These are phyloP conservation scores for Drosophila ogumai DNA, from an alignment of 1,140 invertebrate species.

Conservation along the genomic window DNA sequence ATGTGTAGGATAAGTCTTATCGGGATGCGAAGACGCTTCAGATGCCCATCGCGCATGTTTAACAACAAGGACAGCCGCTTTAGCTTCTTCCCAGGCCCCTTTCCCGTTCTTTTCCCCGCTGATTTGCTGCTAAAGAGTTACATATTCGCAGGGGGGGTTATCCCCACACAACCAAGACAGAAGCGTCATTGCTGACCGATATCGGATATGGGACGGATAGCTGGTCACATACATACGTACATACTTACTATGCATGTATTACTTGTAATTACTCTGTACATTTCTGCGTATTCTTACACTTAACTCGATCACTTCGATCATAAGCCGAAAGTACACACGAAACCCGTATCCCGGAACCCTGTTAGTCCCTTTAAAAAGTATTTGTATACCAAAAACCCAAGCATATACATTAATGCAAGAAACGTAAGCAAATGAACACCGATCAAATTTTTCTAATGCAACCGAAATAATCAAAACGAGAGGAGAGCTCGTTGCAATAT, in stretches of 20 bases:
- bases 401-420: slow-evolving; percentile 11
- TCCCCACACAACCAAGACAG: slow-evolving; percentile 46
- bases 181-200: slow-evolving; percentile 82
- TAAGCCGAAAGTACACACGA: slow-evolving; percentile 54
- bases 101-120: slow-evolving; percentile 57
- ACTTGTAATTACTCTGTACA: slow-evolving; percentile 79
- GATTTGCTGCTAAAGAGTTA: slow-evolving; percentile 30
- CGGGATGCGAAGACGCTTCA: slow-evolving; percentile 85
- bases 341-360: slow-evolving; percentile 4
- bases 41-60: slow-evolving; percentile 83
- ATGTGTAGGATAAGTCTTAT: slow-evolving; percentile 84
- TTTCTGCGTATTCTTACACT: slow-evolving; percentile 68
- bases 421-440: slow-evolving; percentile 44
- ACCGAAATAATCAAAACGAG: slow-evolving; percentile 55
- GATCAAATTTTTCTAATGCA: slow-evolving; percentile 60
- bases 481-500: slow-evolving; percentile 40
- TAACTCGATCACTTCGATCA: slow-evolving; percentile 34
- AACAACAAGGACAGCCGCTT: slow-evolving; percentile 58
- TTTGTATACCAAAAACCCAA: slow-evolving; percentile 71
- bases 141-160: slow-evolving; percentile 30
- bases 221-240: slow-evolving; percentile 39
- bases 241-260: slow-evolving; percentile 60
- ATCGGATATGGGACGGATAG: slow-evolving; percentile 60
- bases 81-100: slow-evolving; percentile 39
- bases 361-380: slow-evolving; percentile 62